Base-by-base conservation (phyloP, 2,797 vertebrate genomes). In the Neomorphus geoffroyi region DNA sequence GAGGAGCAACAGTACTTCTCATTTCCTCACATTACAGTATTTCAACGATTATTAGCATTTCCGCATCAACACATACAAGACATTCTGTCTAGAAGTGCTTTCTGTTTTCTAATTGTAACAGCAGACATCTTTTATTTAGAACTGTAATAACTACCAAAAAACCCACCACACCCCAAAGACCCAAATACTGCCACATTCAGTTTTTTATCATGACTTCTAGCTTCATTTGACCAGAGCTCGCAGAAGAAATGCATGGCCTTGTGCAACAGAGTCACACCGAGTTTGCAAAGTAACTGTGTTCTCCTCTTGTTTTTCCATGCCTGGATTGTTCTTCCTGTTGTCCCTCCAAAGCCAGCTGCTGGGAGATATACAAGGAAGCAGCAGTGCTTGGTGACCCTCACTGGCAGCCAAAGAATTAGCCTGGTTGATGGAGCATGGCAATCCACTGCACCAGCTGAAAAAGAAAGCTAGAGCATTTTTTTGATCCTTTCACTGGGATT, bases 301-400 rank as follows among this genome's bases (percentile, higher is more conserved):
- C 78, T 13, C 77, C 28, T 58, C 53, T 39, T 65, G 33, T 33
- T 91, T 93, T 73, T 72, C 69, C 60, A 56, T 64, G 82, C 51
- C 50, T 37, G 17, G 75, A 62, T 72, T 73, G 30, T 41, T 95
- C 54, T 79, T 91, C 78, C 58, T 69, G 64, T 73, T 85, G 60
- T 84, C 67, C 45, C 27, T 88, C 80, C 80, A 62, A 56, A 90
- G 35, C 32, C 85, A 95, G 92, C 62, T 84, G 70, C 80, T 67
- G 60, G 64, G 77, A 95, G 82, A 84, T 33, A 86, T 0, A 15
- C 56, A 90, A 90, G 88, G 80, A 97, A 91, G 89, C 95, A 96
- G 82, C 70, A 92, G 94, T 35, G 92, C 95, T 94, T 96, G 94
- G 92, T 95, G 95, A 97, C 95, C 94, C 94, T 93, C 53, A 19